Evolutionary conservation across 1,140 invertebrate species (phyloP), one percentile per base, ranked within the genome.

Genomic region (Babylonia areolata): DNA sequence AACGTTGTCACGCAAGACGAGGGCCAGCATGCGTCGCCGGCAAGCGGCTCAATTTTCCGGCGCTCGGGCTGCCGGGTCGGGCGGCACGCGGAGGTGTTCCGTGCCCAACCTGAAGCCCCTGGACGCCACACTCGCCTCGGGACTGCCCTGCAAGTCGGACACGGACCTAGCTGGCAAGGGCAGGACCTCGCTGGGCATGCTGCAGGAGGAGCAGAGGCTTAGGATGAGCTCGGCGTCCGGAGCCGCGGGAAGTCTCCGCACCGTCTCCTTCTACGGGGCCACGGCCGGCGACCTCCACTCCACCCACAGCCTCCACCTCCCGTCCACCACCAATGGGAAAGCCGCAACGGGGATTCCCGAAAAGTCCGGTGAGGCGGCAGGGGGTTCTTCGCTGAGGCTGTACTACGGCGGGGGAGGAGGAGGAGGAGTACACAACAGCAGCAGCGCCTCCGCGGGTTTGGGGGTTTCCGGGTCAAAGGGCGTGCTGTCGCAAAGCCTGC

Each of bases 101-200:
- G 82, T 84, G 82, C 82, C 82, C 82, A 84, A 84, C 69, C 69
- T 84, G 37, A 71, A 84, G 3, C 40, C 82, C 23, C 37, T 75
- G 64, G 39, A 73, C 39, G 71, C 9, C 35, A 73, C 31, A 39
- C 64, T 84, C 39, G 40, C 69, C 6, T 42, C 46, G 15, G 46
- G 40, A 35, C 82, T 84, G 64, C 82, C 82, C 28, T 84, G 82
- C 64, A 69, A 73, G 64, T 84, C 82, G 37, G 82, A 84, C 82
- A 84, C 82, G 64, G 69, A 84, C 69, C 37, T 84, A 11, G 39
- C 64, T 11, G 69, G 69, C 37, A 23, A 35, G 23, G 31, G 71
- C 5, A n/a, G 71, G 9, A 37, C 54, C 64, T 15, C 54, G 54
- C 81, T 58, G 54, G 23, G 39, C 51, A 20, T 69, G 39, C 81